These are phyloP conservation scores for Crepidodera aurea DNA, from an alignment of 2,888 invertebrate species.

Conservation along the genomic window DNA sequence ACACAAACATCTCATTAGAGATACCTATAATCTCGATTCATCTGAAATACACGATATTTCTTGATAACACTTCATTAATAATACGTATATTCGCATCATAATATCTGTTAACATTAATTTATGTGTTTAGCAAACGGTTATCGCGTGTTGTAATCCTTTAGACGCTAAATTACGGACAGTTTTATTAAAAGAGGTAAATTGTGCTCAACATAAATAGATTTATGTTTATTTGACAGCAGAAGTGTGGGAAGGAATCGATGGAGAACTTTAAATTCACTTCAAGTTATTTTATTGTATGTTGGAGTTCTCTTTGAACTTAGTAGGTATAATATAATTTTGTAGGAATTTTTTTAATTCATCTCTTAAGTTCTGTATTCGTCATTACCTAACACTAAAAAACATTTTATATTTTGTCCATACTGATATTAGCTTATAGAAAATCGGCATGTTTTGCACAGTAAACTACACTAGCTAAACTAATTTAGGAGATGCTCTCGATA, in stretches of 20 bases:
- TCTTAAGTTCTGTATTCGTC: too few relatives aligned
- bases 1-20: neutral
- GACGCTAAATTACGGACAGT: neutral
- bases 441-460: too few relatives aligned
- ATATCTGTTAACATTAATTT: slow-evolving; percentile 7
- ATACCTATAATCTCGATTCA: neutral
- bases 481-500: too few relatives aligned
- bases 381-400: too few relatives aligned
- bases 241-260: neutral
- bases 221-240: neutral
- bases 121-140: slow-evolving; percentile 9
- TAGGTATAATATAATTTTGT: too few relatives aligned
- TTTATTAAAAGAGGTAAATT: neutral
- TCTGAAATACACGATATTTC: slow-evolving; percentile 11
- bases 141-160: slow-evolving; percentile 9
- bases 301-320: too few relatives aligned
- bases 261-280: too few relatives aligned
- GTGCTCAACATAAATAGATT: neutral
- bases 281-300: too few relatives aligned
- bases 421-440: too few relatives aligned
- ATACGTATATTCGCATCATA: slow-evolving; percentile 8
- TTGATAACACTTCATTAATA: slow-evolving; percentile 6
- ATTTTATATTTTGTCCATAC: too few relatives aligned
- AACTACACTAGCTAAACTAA: too few relatives aligned
- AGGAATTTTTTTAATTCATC: too few relatives aligned